Base-by-base conservation (phyloP, 2,113 vertebrate genomes). In the Synodontis membranacea region DNA sequence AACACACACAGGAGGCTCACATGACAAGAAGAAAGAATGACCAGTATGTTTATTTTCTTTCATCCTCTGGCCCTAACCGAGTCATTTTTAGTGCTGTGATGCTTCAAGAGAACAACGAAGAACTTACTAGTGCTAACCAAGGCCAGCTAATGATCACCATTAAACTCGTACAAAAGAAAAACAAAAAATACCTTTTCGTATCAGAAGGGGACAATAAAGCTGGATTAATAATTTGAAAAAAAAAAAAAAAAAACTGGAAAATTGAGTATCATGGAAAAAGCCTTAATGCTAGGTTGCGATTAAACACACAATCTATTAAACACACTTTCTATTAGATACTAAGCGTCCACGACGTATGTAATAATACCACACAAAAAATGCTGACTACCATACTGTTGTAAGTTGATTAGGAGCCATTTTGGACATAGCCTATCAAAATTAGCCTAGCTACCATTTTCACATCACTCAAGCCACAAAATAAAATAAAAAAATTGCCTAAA, bases 11-110 rank as follows among this genome's bases (percentile, higher is more conserved):
- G 39, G 34, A 62, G 64, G 11, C n/a, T 76, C 25, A 75, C 9
- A 68, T 28, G 72, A 78, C 70, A 83, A 42, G 21, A 52, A 50
- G 42, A 60, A 75, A 42, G 8, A 48, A 76, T 52, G 60, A 46
- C 42, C 80, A 42, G 34, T n/a, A 39, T 87, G 58, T 76, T 70
- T 80, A 82, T 21, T 0, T 56, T 54, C 23, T 86, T 70, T 54
- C 34, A 34, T 81, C 42, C 17, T 28, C 19, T 31, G 31, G 0
- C 5, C 28, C 64, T 44, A 21, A 11, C n/a, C n/a, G 46, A 50
- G 25, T 80, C 17, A 7, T 34, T 58, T 68, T 68, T 34, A 23
- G 48, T 52, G 17, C 48, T 11, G 48, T 54, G 46, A 23, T 31
- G 34, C 75, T 52, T 79, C 8, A 34, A 37, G 44, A 31, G 75